These are phyloP conservation scores for Dicaeum eximium DNA, from an alignment of 2,113 vertebrate genomes.

Conservation along the genomic window DNA sequence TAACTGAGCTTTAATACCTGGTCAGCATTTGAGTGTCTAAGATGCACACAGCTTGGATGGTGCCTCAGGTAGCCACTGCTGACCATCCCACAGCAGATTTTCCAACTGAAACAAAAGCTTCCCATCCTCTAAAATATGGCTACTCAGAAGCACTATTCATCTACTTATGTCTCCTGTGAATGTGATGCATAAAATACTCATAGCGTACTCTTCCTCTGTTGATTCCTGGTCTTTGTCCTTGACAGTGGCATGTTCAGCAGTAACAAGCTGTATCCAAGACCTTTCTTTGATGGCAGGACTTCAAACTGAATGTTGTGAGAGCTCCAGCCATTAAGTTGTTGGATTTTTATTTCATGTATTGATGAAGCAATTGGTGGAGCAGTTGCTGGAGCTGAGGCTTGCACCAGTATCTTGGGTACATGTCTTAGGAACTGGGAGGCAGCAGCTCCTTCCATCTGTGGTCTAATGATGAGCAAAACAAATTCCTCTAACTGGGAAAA, in stretches of 20 bases:
- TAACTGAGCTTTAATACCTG: not conserved
- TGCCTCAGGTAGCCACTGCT: not conserved
- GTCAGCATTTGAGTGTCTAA: not conserved
- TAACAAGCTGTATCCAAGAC: not conserved
- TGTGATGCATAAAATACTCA: not conserved
- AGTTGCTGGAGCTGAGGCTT: not conserved
- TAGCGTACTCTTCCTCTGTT: not conserved
- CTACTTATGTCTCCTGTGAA: not conserved
- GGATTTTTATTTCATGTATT: not conserved
- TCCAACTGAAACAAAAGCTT: not conserved
- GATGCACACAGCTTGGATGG: not conserved
- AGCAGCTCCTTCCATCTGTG: not conserved
- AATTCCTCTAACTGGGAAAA: not conserved
- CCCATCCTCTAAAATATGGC: not conserved
- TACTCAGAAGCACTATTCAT: not conserved
- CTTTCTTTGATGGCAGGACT: not conserved
- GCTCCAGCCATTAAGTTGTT: not conserved
- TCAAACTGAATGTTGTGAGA: not conserved
- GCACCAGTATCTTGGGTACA: not conserved
- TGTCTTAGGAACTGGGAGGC: not conserved
- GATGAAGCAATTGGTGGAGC: not conserved
- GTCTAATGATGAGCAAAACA: not conserved
- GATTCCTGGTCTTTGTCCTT: not conserved
- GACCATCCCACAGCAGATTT: not conserved
- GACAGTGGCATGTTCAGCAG: not conserved